phyloP scores from a whole-genome alignment of 2,888 invertebrate genomes.

The Drosophila putrida region DNA sequence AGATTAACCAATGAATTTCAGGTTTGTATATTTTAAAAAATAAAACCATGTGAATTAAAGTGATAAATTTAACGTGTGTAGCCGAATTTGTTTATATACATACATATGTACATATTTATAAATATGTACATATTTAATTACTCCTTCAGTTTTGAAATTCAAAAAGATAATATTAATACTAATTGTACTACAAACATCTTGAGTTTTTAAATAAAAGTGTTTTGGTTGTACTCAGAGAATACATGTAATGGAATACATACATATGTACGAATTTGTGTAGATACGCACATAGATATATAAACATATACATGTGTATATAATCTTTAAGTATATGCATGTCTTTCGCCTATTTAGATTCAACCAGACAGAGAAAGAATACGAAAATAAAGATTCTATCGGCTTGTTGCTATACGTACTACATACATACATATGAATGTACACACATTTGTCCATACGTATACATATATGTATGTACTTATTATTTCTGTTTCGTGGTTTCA shows the following conservation, averaged over 20 bases:
- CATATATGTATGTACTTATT: constrained; percentile 11
- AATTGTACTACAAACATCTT: neutral
- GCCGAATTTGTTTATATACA: too few species aligned
- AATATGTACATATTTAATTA: too few species aligned
- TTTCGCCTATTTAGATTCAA: constrained; percentile 25
- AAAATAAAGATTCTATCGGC: constrained; percentile 50
- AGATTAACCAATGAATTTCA: neutral
- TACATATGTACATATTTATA: too few species aligned
- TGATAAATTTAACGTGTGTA: too few species aligned
- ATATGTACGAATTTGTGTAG: neutral
- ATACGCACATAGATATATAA: constrained; percentile 10
- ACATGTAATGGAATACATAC: neutral
- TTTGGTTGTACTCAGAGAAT: neutral
- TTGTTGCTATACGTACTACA: constrained; percentile 33
- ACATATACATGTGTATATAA: constrained; percentile 5
- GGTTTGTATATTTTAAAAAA: too few species aligned
- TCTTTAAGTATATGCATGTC: neutral
- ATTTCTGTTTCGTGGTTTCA: constrained; percentile 26
- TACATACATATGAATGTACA: constrained; percentile 21
- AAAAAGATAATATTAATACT: neutral
- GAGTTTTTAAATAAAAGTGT: constrained; percentile 1
- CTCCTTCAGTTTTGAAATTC: too few species aligned
- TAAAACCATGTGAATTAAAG: too few species aligned
- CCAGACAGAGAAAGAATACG: constrained; percentile 27
- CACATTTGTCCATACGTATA: constrained; percentile 2